phyloP scores from a whole-genome alignment of 2,797 vertebrate species.

The Parambassis ranga region DNA sequence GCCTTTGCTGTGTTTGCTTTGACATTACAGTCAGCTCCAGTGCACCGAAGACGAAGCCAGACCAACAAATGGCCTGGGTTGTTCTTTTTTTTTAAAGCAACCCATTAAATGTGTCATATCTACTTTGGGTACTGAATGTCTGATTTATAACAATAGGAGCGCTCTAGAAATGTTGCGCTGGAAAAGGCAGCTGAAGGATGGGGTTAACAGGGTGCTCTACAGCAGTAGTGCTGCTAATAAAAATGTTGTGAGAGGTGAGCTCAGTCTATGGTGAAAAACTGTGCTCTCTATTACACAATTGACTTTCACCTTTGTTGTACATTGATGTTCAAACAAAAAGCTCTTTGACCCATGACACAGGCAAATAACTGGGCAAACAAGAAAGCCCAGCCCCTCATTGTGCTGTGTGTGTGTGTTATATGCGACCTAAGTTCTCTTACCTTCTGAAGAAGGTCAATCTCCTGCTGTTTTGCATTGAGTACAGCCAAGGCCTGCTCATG shows the following conservation, averaged over 20 bases:
- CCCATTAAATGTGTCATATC: constrained; percentile 60
- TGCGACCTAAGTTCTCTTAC: constrained; percentile 71
- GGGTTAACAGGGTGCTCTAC: constrained; percentile 4
- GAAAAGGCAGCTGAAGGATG: constrained; percentile 37
- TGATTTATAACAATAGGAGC: constrained; percentile 51
- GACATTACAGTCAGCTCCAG: constrained; percentile 60
- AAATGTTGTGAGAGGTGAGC: constrained; percentile 8
- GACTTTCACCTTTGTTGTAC: constrained; percentile 28
- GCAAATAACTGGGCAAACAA: constrained; percentile 18
- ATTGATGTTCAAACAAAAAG: constrained; percentile 25
- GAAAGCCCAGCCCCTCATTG: constrained; percentile 9
- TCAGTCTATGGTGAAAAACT: not conserved
- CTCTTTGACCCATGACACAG: constrained; percentile 34
- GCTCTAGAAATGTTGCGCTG: constrained; percentile 34
- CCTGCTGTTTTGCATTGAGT: constrained; percentile 98
- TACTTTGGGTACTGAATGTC: constrained; percentile 38
- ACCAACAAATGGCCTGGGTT: constrained; percentile 41
- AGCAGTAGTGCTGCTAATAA: constrained; percentile 2
- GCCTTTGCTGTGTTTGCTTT: constrained; percentile 44
- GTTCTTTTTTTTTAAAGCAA: constrained; percentile 30
- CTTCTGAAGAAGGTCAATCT: constrained; percentile 98
- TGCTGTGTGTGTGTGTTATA: constrained; percentile 19
- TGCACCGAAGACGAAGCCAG: constrained; percentile 44
- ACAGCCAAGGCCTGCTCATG: constrained; percentile 99
- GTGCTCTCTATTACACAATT: not conserved